Base-by-base conservation (phyloP, 2,797 vertebrate genomes). In the Leptoclinus maculatus region DNA sequence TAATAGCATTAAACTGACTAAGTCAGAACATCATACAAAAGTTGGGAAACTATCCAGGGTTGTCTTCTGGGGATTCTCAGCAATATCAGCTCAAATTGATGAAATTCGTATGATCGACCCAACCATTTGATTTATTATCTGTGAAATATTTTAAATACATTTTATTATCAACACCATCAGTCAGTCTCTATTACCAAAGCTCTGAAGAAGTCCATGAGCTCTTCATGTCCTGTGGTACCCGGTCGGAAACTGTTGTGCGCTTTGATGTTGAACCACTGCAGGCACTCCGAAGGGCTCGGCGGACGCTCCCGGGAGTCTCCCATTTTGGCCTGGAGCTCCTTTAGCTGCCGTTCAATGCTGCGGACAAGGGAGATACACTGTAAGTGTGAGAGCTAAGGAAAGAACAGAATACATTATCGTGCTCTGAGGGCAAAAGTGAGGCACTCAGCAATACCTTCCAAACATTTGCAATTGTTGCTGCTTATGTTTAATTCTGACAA, bases 321-420 rank as follows among this genome's bases (percentile, higher is more conserved):
- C 84, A 97, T 84, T 85, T 96, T 96, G 39, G 82, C 90, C 76
- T 97, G 96, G 63, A 98, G 95, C 64, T 97, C 96, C 89, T 94
- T 95, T 59, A 98, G 92, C 86, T 96, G 96, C 49, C 96, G 94
- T 74, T 98, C 95, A 89, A 97, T 95, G 78, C 98, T 99, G 89
- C 74, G 67, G 78, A 79, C 85, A 74, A 90, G 32, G 25, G 16
- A 72, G 11, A 80, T 41, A 51, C 16, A 41, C 14, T 21, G 43
- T 53, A 51, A 83, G 63, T 74, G 27, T 60, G 17, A 54, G 6
- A n/a, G 41, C 23, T 27, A n/a, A 59, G 12, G 25, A 41, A 27
- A 14, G 13, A 63, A 49, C 10, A 19, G 16, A 11, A 21, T 25
- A 3, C 36, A 67, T 71, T 38, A 51, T 10, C 11, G 38, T 62